phyloP scores from a whole-genome alignment of 2,888 invertebrate genomes.

The Neoaliturus tenellus region DNA sequence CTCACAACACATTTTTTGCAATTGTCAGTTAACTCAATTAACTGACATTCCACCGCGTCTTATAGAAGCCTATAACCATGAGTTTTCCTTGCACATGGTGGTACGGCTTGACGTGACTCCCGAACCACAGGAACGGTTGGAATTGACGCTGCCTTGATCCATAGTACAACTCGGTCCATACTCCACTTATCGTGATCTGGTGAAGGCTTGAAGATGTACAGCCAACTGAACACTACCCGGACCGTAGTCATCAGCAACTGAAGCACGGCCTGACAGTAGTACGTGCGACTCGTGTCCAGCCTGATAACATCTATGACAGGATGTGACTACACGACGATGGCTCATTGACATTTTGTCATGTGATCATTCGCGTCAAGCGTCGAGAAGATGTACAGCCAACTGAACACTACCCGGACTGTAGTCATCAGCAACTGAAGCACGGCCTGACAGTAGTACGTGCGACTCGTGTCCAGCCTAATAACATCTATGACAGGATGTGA shows the following conservation, averaged over 20 bases:
- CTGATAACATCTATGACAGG: background rate
- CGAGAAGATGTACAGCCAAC: too few relatives aligned
- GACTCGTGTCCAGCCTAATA: background rate
- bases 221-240: background rate
- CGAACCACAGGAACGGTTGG: too few relatives aligned
- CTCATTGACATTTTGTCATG: background rate
- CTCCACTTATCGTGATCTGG: too few relatives aligned
- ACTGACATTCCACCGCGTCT: too few relatives aligned
- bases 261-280: background rate
- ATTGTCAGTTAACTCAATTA: too few relatives aligned
- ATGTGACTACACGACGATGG: conserved; percentile 2
- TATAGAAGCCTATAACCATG: too few relatives aligned
- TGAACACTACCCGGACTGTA: background rate
- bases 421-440: background rate
- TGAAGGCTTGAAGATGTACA: background rate
- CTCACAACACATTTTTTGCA: too few relatives aligned
- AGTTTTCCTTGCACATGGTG: too few relatives aligned
- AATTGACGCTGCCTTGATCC: too few relatives aligned
- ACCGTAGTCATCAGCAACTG: background rate
- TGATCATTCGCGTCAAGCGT: background rate
- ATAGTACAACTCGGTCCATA: too few relatives aligned
- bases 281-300: background rate
- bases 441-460: background rate
- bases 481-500: background rate
- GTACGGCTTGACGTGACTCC: too few relatives aligned